These are phyloP conservation scores for Pterostichus madidus DNA, from an alignment of 2,888 invertebrate species.

Conservation along the genomic window DNA sequence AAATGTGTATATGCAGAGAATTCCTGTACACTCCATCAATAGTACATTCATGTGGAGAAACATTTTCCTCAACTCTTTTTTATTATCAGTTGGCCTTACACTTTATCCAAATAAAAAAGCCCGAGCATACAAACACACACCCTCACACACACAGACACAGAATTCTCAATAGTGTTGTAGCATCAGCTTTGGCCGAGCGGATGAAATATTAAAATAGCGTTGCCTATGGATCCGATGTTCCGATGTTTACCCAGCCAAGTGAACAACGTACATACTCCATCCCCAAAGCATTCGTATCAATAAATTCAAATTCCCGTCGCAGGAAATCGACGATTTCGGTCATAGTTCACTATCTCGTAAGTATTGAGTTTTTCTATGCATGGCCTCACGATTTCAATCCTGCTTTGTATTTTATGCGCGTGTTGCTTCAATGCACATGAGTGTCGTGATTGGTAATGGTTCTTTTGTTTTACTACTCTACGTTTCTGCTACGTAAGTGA, in stretches of 20 bases:
- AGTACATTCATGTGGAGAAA: background rate
- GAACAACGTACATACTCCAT: conserved; percentile 25
- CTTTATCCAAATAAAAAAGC: conserved; percentile 35
- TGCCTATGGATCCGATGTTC: conserved; percentile 44
- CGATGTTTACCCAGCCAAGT: conserved; percentile 38
- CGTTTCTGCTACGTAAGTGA: conserved; percentile 44
- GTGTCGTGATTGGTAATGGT: conserved; percentile 11
- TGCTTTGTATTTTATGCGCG: conserved; percentile 18
- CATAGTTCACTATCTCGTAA: conserved; percentile 1
- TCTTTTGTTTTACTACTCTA: conserved; percentile 46
- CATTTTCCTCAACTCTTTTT: conserved; percentile 5
- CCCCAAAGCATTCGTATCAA: background rate
- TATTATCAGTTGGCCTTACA: conserved; percentile 6
- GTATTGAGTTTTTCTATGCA: conserved; percentile 10
- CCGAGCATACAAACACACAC: background rate
- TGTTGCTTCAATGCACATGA: conserved; percentile 14
- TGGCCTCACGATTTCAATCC: conserved; percentile 1
- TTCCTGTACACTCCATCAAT: background rate
- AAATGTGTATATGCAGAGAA: background rate
- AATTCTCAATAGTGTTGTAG: background rate
- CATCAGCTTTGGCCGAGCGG: conserved; percentile 39
- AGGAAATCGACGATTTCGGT: background rate
- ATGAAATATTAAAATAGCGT: conserved; percentile 57
- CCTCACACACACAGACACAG: background rate
- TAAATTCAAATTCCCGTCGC: conserved; percentile 5